Conservation (phyloP, 1,140 invertebrate species). For the Diachasma alloeum region DNA sequence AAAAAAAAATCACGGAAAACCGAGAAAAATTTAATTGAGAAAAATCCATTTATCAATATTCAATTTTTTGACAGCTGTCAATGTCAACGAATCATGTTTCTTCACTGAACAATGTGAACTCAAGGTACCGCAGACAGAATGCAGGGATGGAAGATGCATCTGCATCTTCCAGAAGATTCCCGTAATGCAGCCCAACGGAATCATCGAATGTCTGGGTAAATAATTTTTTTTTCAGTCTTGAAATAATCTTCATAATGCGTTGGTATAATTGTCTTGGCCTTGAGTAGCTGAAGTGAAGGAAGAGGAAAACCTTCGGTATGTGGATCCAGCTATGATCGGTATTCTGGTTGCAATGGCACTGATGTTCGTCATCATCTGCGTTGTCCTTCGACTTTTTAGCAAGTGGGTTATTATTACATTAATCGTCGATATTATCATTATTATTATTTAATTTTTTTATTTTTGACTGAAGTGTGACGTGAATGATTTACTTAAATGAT, state of each 20-base stretch:
- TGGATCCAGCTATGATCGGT: constrained; percentile 90
- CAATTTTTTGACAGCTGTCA: constrained; percentile 73
- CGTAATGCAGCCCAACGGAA: constrained; percentile 71
- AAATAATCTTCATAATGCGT: background rate
- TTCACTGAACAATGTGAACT: constrained; percentile 85
- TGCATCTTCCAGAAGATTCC: constrained; percentile 81
- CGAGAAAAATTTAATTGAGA: no score
- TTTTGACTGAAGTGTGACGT: no score
- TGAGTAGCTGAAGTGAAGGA: constrained; percentile 62
- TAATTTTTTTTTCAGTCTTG: background rate
- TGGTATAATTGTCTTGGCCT: background rate
- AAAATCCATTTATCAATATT: no score
- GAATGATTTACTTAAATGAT: no score
- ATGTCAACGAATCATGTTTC: constrained; percentile 80
- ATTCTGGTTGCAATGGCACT: constrained; percentile 88
- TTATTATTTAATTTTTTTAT: no score
- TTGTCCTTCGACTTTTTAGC: constrained; percentile 91
- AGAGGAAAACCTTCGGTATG: constrained; percentile 66
- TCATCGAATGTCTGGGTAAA: constrained; percentile 75
- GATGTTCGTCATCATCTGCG: constrained; percentile 94
- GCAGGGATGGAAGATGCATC: constrained; percentile 76
- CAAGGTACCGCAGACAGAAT: constrained; percentile 75
- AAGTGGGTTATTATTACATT: constrained; percentile 72
- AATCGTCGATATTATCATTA: no score
- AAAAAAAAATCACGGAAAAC: no score